phyloP scores from a whole-genome alignment of 2,888 invertebrate species.

The Orthonevra nobilis region DNA sequence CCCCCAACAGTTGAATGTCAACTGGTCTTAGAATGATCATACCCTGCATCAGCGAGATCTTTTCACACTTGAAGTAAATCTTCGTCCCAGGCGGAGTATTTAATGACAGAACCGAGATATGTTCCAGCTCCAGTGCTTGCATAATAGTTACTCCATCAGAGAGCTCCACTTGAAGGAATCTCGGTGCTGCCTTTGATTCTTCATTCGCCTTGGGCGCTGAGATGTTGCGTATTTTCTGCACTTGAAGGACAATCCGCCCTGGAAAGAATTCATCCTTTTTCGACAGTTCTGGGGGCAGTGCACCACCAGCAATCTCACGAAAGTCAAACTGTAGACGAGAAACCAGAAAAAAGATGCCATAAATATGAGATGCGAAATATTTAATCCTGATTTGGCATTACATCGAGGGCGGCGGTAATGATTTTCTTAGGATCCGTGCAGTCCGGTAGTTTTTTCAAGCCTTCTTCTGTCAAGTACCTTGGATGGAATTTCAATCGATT shows the following conservation, averaged over 20 bases:
- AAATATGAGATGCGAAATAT: neutral
- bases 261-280: constrained; percentile 81
- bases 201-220: constrained; percentile 95
- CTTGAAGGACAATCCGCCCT: constrained; percentile 89
- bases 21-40: constrained; percentile 86
- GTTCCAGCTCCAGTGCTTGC: constrained; percentile 89
- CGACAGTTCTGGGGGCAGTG: constrained; percentile 85
- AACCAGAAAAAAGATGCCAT: too few relatives aligned
- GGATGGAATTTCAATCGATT: constrained; percentile 13
- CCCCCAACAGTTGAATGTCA: constrained; percentile 89
- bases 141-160: constrained; percentile 91
- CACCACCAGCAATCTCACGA: constrained; percentile 89
- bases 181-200: constrained; percentile 89
- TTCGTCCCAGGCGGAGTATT: constrained; percentile 96
- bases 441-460: constrained; percentile 85
- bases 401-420: constrained; percentile 85
- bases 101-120: constrained; percentile 86
- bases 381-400: constrained; percentile 80
- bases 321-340: constrained; percentile 82
- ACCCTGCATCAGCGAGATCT: constrained; percentile 85
- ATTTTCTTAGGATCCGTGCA: constrained; percentile 84
- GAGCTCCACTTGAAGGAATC: constrained; percentile 90
- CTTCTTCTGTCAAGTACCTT: constrained; percentile 88
- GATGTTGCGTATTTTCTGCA: constrained; percentile 92
- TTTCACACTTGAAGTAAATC: constrained; percentile 82